A percentile compares a stretch with the other conserved stretches of the same genome.
These are phyloP conservation scores for Mythimna lalbum DNA, from an alignment of 2,888 invertebrate genomes.

Conservation along the genomic window DNA sequence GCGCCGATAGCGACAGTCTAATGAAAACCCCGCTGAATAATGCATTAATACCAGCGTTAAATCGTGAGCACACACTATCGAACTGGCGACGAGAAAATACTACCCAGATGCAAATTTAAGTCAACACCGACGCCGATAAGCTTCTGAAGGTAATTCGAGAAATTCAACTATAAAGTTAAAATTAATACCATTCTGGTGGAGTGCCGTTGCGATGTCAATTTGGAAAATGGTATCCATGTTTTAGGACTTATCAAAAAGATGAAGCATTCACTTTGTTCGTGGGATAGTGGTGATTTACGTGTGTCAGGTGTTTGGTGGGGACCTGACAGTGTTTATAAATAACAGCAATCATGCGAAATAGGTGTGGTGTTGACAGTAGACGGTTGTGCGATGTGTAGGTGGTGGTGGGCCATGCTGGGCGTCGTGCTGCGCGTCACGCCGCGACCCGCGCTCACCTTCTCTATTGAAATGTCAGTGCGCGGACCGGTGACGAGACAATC, in stretches of 20 bases:
- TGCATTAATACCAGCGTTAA: constrained; percentile 90
- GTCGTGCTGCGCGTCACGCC: constrained; percentile 86
- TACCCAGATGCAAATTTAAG: constrained; percentile 86
- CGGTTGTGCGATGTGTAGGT: constrained; percentile 61
- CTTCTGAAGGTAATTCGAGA: constrained; percentile 82
- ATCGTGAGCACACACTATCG: constrained; percentile 89
- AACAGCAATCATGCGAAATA: constrained; percentile 73
- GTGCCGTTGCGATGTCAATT: constrained; percentile 69
- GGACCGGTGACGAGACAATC: constrained; percentile 89
- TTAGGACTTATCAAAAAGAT: constrained; percentile 74
- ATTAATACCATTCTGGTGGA: constrained; percentile 74
- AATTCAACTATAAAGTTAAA: constrained; percentile 74
- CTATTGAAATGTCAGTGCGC: constrained; percentile 90
- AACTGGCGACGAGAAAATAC: constrained; percentile 85
- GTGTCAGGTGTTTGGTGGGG: constrained; percentile 56
- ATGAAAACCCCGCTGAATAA: constrained; percentile 90
- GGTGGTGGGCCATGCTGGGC: constrained; percentile 73
- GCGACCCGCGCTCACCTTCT: constrained; percentile 87
- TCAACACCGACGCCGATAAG: constrained; percentile 85
- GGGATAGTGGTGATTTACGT: constrained; percentile 73
- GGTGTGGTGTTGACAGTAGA: constrained; percentile 65
- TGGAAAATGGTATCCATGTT: constrained; percentile 73
- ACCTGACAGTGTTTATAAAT: constrained; percentile 62
- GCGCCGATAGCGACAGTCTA: constrained; percentile 87
- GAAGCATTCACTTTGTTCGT: constrained; percentile 69